phyloP scores from a whole-genome alignment of 2,113 vertebrate genomes.

The Vireo altiloquus region DNA sequence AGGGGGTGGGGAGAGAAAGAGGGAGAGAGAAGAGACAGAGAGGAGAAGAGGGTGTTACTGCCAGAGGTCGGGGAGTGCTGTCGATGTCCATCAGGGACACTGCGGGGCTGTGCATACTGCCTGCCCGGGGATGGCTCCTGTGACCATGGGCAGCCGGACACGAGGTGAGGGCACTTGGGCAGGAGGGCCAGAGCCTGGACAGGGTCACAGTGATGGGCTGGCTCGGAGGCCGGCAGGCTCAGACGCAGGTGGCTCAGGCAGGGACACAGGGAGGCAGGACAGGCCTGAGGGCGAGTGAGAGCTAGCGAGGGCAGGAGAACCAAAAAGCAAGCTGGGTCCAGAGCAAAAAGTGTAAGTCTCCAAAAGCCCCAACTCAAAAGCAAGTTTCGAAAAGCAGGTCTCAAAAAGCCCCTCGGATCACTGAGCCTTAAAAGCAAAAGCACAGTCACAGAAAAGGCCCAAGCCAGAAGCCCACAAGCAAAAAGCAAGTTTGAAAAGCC shows the following conservation, averaged over 20 bases:
- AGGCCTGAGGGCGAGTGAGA: background rate
- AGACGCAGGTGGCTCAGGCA: background rate
- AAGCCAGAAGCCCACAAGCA: background rate
- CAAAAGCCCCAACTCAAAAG: background rate
- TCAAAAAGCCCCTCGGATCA: background rate
- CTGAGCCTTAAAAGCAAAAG: background rate
- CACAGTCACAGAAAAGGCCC: background rate
- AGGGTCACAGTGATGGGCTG: background rate
- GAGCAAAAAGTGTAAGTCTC: background rate
- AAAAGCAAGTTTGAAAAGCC: background rate
- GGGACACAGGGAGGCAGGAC: background rate
- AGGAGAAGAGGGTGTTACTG: too few species aligned
- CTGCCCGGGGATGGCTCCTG: too few species aligned
- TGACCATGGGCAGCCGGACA: too few species aligned
- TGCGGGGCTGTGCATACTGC: background rate
- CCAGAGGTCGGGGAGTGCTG: too few species aligned
- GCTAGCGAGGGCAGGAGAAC: background rate
- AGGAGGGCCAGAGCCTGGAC: too few species aligned
- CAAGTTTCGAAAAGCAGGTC: background rate
- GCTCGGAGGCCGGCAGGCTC: too few species aligned
- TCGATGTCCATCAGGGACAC: background rate
- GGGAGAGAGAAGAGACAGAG: background rate
- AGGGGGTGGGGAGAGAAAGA: background rate
- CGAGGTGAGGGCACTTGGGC: background rate
- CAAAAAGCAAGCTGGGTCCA: background rate